A percentile compares a stretch with the other conserved stretches of the same genome.
Conservation (phyloP, 2,888 invertebrate species). For the Diarsia mendica region DNA sequence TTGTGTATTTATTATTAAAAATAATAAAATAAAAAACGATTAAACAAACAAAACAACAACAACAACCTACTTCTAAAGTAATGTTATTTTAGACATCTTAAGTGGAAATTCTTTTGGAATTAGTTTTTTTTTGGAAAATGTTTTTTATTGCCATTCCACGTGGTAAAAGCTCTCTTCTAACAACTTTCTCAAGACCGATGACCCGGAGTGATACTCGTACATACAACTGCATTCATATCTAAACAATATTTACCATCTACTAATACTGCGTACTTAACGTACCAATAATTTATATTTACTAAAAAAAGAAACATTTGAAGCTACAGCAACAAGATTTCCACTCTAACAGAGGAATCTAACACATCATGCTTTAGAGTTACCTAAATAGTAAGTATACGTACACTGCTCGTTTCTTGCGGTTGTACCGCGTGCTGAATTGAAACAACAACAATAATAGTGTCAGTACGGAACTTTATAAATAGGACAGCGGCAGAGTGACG, state of each 20-base stretch:
- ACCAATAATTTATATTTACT: background rate
- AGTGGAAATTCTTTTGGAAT: no score
- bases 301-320: background rate
- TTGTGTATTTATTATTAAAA: no score
- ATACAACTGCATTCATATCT: background rate
- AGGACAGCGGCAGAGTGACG: no score
- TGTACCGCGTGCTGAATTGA: conserved; percentile 3
- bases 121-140: no score
- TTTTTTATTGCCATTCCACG: background rate
- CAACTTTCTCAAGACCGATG: background rate
- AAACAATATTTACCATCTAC: no score
- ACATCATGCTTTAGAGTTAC: conserved; percentile 4
- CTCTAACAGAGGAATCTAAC: background rate
- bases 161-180: background rate
- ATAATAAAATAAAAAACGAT: no score
- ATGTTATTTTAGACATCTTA: no score
- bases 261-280: background rate
- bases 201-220: background rate
- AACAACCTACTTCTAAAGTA: no score
- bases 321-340: background rate
- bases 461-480: background rate
- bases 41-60: no score
- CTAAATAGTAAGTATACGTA: background rate
- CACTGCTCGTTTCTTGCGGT: background rate
- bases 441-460: conserved; percentile 5